phyloP scores from a whole-genome alignment of 1,140 invertebrate species.

The Tyrophagus putrescentiae region DNA sequence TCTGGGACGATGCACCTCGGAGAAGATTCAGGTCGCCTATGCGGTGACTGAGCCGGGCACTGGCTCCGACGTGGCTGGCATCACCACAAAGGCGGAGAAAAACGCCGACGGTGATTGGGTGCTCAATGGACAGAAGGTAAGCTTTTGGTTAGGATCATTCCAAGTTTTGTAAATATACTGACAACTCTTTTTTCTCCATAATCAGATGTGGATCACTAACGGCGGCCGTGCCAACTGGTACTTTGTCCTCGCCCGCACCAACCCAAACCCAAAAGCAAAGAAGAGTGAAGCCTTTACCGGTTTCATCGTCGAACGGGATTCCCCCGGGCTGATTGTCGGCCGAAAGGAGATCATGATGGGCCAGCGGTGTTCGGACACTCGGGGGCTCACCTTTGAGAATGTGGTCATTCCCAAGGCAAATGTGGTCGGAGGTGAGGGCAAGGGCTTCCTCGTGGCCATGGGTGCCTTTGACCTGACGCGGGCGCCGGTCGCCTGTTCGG shows the following conservation, averaged over 20 bases:
- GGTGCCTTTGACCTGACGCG: constrained; percentile 83
- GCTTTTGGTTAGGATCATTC: no score
- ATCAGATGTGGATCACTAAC: constrained; percentile 99
- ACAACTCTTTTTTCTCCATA: no score
- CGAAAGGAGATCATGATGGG: constrained; percentile 95
- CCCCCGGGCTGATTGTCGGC: constrained; percentile 65
- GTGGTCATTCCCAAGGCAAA: constrained; percentile 88
- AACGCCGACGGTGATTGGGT: constrained; percentile 82
- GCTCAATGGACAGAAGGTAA: constrained; percentile 74
- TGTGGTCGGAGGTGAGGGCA: constrained; percentile 54
- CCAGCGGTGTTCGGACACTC: constrained; percentile 84
- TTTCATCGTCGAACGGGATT: constrained; percentile 84
- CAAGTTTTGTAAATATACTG: no score
- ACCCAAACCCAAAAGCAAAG: constrained; percentile 78
- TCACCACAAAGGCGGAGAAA: constrained; percentile 79
- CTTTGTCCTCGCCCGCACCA: constrained; percentile 80
- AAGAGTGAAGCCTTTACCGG: constrained; percentile 84
- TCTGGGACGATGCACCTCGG: constrained; percentile 45
- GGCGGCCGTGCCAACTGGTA: constrained; percentile 91
- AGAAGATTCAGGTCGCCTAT: constrained; percentile 68
- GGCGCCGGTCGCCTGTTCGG: constrained; percentile 55
- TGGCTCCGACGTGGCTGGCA: constrained; percentile 72
- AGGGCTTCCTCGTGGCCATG: constrained; percentile 93
- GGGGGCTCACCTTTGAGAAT: constrained; percentile 93
- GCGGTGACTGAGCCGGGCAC: constrained; percentile 83